phyloP scores from a whole-genome alignment of 2,888 invertebrate species.

The Acanthosepion lycidas region DNA sequence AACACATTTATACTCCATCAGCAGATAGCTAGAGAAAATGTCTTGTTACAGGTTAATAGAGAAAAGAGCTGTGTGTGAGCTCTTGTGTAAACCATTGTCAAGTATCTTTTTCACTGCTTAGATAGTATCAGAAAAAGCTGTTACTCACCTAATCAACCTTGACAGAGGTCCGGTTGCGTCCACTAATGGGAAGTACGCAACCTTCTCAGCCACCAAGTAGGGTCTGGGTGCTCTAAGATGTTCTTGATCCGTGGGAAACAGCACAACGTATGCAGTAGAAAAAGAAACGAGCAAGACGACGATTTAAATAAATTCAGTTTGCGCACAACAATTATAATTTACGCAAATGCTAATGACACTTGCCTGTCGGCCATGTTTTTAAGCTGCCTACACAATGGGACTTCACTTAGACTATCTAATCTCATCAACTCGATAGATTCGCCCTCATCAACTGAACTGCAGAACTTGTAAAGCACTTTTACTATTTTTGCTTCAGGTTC shows the following conservation, averaged over 20 bases:
- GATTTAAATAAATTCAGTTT: not conserved
- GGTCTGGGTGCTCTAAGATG: not conserved
- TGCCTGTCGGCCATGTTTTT: not conserved
- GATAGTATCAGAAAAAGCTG: no score
- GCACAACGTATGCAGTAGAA: not conserved
- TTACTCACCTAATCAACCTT: no score
- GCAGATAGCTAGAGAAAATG: no score
- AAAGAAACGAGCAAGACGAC: not conserved
- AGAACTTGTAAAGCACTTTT: not conserved
- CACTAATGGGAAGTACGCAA: no score
- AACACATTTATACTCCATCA: no score
- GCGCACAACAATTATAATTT: not conserved
- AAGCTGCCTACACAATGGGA: not conserved
- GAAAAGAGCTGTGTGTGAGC: no score
- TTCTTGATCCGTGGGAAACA: not conserved
- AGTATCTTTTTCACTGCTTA: no score
- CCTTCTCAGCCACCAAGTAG: no score
- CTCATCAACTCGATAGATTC: not conserved
- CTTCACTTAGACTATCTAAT: not conserved
- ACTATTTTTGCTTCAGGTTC: not conserved
- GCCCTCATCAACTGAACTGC: not conserved
- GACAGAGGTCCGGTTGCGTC: no score
- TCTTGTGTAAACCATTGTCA: no score
- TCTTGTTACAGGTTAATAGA: no score
- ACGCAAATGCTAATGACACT: not conserved